Base-by-base conservation (phyloP, 2,888 invertebrate species). In the Nomada ferruginata region DNA sequence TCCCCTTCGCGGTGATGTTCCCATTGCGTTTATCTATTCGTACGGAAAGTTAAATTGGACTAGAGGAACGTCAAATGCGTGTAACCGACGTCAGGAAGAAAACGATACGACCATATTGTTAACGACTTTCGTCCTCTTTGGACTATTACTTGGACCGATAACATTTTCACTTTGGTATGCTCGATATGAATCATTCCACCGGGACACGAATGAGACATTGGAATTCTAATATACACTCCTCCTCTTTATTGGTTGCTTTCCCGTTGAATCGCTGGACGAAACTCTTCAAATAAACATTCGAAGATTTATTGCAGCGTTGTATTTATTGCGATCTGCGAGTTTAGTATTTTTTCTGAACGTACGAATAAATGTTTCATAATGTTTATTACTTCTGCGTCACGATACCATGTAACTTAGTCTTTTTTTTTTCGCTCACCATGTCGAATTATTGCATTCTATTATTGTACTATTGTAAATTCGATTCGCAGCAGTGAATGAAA, bases 161-260 rank as follows among this genome's bases (percentile, higher is more conserved):
- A 78, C 79, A 65, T 79, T 79, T 79, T 71, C 79, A 71, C 71
- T 71, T 79, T 71, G 79, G 79, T 79, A 60, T 44, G 53, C 71
- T 79, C 60, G 53, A 55, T 71, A 64, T 71, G 53, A 79, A 79
- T 79, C 79, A 59, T 60, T 44, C 52, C 7, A 11, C 15, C 2
- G 26, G 7, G 15, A 57, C 42, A 42, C 20, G 42, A 29, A 64
- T 64, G 69, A 79, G 50, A 79, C 60, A 79, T 71, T 79, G 79
- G 71, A 65, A 79, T 79, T 78, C 26, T n/a, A 36, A 36, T 36
- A 18, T 26, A 15, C n/a, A 18, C 29, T 5, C 20, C 7, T n/a
- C 20, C 15, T 36, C 36, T 36, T 36, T 36, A 36, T 36, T 36
- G 36, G 36, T 36, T 36, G 36, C 36, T 36, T 36, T 36, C 36